Percentiles rank a stretch among this genome's conserved stretches.
Conservation (phyloP, 2,797 vertebrate species). For the Acomys russatus region DNA sequence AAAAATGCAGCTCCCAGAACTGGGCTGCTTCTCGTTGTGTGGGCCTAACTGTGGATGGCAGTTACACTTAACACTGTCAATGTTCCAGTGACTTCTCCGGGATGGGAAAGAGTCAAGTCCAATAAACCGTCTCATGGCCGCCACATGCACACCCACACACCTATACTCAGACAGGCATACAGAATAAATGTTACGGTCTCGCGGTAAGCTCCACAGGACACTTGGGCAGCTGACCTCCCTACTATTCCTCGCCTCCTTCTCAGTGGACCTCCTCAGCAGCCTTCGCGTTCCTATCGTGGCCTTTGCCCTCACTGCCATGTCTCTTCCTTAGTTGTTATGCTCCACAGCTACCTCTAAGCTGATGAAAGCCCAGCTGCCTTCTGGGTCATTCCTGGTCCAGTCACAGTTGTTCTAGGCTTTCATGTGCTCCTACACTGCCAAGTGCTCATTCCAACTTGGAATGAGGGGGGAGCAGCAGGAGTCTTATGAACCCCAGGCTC, state of each 20-base stretch:
- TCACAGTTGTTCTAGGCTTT: neutral
- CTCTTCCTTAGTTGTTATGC: slow-evolving; percentile 13
- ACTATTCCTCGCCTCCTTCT: slow-evolving; percentile 21
- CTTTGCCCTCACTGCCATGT: neutral
- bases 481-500: neutral
- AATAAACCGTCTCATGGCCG: neutral
- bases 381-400: neutral
- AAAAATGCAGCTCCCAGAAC: neutral
- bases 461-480: neutral
- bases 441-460: slow-evolving; percentile 1
- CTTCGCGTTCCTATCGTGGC: neutral
- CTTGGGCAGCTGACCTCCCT: neutral
- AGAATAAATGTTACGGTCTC: neutral
- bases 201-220: neutral
- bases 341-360: neutral
- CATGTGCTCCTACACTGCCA: neutral
- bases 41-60: neutral
- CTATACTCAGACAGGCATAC: neutral
- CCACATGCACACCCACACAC: neutral
- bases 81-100: neutral
- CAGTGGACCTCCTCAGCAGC: neutral
- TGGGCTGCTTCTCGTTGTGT: neutral
- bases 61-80: neutral
- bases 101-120: too few relatives aligned
- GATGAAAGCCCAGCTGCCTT: neutral